Evolutionary conservation across 2,797 vertebrate genomes (phyloP).

Genomic region (Argentina silus): DNA sequence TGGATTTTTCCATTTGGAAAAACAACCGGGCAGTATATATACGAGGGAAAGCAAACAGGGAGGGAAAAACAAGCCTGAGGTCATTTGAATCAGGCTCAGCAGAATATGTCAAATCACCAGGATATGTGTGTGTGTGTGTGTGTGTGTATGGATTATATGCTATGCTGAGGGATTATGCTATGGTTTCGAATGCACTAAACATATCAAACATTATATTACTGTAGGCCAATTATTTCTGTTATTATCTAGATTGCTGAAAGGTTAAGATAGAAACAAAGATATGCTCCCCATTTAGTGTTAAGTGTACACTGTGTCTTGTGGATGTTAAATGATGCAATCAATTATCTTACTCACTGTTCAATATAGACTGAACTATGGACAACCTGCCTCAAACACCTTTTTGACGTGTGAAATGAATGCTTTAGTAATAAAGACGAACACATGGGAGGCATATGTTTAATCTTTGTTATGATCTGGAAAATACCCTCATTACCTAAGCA

Average conservation of each 20-base stretch:
- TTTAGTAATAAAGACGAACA: not conserved
- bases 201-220: not conserved
- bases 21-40: slow-evolving; percentile 40
- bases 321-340: no score
- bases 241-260: no score
- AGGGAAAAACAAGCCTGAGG: slow-evolving; percentile 45
- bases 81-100: slow-evolving; percentile 35
- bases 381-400: not conserved
- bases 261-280: no score
- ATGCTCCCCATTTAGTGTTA: not conserved
- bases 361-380: not conserved
- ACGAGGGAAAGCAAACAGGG: slow-evolving; percentile 53
- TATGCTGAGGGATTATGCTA: slow-evolving; percentile 2
- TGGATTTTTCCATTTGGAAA: slow-evolving; percentile 61
- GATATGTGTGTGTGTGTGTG: not conserved
- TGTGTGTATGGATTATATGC: slow-evolving; percentile 15
- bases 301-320: no score
- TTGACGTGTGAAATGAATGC: not conserved
- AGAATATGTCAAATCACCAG: slow-evolving; percentile 32
- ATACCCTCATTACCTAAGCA: slow-evolving; percentile 6
- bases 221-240: not conserved
- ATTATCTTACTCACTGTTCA: no score
- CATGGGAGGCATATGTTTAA: not conserved
- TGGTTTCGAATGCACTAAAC: not conserved
- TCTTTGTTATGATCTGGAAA: slow-evolving; percentile 7